These are phyloP conservation scores for Mnemiopsis leidyi DNA, from an alignment of 37 sponge, comb jelly and placozoan species.

Conservation along the genomic window DNA sequence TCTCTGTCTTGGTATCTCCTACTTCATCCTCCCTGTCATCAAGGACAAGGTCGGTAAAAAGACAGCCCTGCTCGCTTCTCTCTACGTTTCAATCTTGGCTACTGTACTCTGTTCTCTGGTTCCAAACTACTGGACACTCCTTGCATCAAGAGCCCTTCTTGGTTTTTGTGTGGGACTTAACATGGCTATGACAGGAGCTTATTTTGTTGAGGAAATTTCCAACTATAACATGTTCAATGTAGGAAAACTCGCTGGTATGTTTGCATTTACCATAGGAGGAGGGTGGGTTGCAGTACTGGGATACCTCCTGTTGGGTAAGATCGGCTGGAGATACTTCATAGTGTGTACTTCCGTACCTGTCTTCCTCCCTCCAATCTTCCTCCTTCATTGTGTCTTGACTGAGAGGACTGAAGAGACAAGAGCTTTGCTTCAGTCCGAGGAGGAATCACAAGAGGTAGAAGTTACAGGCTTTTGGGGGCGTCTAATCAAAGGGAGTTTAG, in stretches of 20 bases:
- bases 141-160: neutral
- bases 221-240: neutral
- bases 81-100: constrained; percentile 13
- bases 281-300: constrained; percentile 20
- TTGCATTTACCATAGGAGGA: too few species aligned
- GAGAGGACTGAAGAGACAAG: too few species aligned
- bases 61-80: neutral
- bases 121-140: neutral
- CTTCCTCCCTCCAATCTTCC: constrained; percentile 22
- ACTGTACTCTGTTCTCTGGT: neutral
- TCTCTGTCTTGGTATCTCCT: neutral
- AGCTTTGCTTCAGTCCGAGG: too few species aligned
- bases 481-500: neutral
- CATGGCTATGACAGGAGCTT: too few species aligned
- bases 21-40: neutral
- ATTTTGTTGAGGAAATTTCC: too few species aligned
- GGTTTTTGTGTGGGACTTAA: constrained; percentile 15
- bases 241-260: too few species aligned
- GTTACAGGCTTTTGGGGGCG: neutral
- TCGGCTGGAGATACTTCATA: neutral
- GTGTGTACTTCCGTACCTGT: constrained; percentile 12
- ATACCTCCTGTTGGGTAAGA: neutral
- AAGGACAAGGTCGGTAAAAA: neutral
- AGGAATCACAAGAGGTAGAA: neutral
- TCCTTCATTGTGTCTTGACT: neutral